Percentiles rank a stretch among this genome's conserved stretches.
phyloP scores from a whole-genome alignment of 2,888 invertebrate genomes.

The Euzetes globulus region DNA sequence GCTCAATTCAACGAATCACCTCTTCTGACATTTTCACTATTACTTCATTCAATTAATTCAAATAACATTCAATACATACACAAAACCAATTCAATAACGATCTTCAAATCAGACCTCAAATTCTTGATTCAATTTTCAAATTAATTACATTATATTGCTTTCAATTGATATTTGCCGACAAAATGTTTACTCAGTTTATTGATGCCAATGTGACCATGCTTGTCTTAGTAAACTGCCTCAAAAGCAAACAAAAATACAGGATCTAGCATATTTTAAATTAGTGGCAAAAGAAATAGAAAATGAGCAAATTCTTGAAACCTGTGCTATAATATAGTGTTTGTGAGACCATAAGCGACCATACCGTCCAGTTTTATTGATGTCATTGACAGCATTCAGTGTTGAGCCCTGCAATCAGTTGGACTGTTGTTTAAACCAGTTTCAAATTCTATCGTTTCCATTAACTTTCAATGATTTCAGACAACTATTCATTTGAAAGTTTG shows the following conservation, averaged over 20 bases:
- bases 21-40: neutral
- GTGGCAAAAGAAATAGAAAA: neutral
- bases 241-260: no score
- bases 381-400: neutral
- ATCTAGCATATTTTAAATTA: neutral
- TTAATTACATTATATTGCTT: no score
- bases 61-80: neutral
- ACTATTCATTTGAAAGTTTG: neutral
- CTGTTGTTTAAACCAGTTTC: neutral
- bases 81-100: no score
- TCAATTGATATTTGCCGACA: no score
- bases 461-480: neutral
- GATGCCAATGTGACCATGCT: no score
- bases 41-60: neutral
- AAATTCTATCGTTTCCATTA: neutral
- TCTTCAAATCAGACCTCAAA: no score
- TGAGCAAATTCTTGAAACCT: no score
- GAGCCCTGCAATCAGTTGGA: neutral
- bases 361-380: constrained; percentile 13
- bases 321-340: no score
- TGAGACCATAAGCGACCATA: neutral
- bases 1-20: constrained; percentile 24
- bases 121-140: no score
- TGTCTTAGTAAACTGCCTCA: no score
- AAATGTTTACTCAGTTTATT: no score